Evolutionary conservation across 2,797 vertebrate genomes (phyloP).

Genomic region (Rhinoraja longicauda): DNA sequence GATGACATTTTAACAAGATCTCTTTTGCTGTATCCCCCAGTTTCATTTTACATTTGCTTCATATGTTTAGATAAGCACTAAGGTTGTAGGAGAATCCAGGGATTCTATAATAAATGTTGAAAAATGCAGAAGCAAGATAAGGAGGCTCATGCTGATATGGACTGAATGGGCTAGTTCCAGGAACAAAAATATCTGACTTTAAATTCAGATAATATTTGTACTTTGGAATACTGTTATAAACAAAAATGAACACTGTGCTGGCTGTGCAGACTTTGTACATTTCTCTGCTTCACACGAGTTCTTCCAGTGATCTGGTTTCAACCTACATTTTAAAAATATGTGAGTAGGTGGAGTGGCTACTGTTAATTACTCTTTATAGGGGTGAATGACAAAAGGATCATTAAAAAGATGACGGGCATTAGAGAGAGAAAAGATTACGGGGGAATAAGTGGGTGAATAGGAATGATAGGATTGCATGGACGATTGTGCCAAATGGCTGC

Average conservation of each 20-base stretch:
- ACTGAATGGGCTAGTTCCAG: neutral
- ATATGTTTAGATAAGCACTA: neutral
- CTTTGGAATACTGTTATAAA: neutral
- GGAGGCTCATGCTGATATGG: neutral
- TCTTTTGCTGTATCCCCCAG: neutral
- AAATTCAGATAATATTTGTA: neutral
- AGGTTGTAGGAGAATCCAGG: neutral
- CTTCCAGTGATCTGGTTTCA: no score
- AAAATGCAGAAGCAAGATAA: neutral
- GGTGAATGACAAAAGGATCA: no score
- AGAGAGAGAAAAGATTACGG: no score
- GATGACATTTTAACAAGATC: neutral
- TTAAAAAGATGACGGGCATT: no score
- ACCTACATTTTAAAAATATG: no score
- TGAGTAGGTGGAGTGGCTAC: no score
- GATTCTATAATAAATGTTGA: neutral
- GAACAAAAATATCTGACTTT: neutral
- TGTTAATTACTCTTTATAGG: no score
- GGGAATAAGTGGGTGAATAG: no score
- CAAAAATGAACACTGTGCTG: neutral
- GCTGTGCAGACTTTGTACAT: no score
- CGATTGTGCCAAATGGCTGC: no score
- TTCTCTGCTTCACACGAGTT: no score
- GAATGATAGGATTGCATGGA: no score
- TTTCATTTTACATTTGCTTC: neutral